Conservation (phyloP, 2,113 vertebrate species). For the Paralichthys olivaceus region DNA sequence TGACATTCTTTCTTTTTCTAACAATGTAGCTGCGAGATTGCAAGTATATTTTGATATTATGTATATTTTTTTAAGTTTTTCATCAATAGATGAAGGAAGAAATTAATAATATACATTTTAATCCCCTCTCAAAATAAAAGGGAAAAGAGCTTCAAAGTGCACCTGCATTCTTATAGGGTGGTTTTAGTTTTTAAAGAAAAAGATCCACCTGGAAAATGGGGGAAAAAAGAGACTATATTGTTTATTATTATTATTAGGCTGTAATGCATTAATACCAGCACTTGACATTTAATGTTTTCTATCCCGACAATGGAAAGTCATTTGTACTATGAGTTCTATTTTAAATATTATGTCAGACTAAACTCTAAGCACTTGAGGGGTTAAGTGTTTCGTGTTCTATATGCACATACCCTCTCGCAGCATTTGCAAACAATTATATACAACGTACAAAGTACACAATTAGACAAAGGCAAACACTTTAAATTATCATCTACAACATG, state of each 20-base stretch:
- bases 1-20: no score
- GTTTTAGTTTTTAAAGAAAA: no score
- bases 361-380: not conserved
- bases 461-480: not conserved
- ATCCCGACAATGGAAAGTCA: not conserved
- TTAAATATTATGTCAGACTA: no score
- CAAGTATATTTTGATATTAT: no score
- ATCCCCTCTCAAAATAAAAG: no score
- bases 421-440: not conserved
- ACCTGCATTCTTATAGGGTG: no score
- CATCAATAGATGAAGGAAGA: no score
- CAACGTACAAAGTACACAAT: not conserved
- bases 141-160: no score
- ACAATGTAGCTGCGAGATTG: no score
- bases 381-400: not conserved
- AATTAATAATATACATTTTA: not conserved
- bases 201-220: no score
- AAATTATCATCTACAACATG: constrained; percentile 1
- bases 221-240: no score
- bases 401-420: not conserved
- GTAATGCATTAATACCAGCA: not conserved
- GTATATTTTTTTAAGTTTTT: no score
- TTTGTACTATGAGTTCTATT: not conserved
- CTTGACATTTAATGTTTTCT: not conserved
- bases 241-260: not conserved